A percentile compares a stretch with the other conserved stretches of the same genome.
Evolutionary conservation across 2,797 vertebrate genomes (phyloP).

Genomic region (Micromesistius poutassou): DNA sequence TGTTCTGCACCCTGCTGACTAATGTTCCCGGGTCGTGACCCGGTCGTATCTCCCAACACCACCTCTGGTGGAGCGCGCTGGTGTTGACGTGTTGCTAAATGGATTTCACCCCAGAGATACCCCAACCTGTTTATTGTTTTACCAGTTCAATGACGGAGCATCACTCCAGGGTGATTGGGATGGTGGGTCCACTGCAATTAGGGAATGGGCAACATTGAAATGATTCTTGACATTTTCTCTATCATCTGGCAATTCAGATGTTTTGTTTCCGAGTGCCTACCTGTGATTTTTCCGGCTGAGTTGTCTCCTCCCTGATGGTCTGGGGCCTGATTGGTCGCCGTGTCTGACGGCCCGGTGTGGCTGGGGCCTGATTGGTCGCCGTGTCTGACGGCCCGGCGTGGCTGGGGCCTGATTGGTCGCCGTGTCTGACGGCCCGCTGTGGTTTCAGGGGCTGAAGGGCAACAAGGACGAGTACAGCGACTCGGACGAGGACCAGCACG

Average conservation of each 20-base stretch:
- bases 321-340: too few species aligned
- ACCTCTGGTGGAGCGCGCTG: too few species aligned
- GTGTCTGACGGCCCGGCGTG: too few species aligned
- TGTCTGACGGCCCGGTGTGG: too few species aligned
- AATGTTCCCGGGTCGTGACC: conserved; percentile 43
- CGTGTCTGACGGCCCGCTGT: background rate
- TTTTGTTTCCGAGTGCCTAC: background rate
- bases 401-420: too few species aligned
- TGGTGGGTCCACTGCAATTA: background rate
- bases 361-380: too few species aligned
- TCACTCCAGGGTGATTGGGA: background rate
- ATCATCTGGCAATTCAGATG: background rate
- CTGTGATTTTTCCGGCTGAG: background rate
- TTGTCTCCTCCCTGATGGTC: too few species aligned
- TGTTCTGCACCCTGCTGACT: conserved; percentile 57
- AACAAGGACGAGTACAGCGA: conserved; percentile 88
- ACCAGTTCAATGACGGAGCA: background rate
- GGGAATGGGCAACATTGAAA: background rate
- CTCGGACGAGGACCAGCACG: conserved; percentile 92
- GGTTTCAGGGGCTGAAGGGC: conserved; percentile 82
- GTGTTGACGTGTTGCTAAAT: background rate
- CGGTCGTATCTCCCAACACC: conserved; percentile 33
- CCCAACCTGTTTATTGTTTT: background rate
- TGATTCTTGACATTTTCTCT: background rate
- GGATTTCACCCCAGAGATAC: background rate